Conservation (phyloP, 2,888 invertebrate species). For the Psococerastis gibbosa region DNA sequence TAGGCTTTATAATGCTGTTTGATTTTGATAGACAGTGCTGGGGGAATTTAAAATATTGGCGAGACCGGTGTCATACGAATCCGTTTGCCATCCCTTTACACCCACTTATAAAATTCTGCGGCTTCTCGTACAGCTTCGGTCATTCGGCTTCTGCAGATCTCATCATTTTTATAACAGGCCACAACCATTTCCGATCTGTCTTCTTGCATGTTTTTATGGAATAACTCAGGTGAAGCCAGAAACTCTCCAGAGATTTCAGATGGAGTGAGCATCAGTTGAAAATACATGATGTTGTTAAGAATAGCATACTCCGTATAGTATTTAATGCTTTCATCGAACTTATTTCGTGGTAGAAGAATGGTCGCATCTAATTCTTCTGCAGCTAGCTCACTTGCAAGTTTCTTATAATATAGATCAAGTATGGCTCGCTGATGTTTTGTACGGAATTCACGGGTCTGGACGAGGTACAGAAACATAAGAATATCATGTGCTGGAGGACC, state of each 20-base stretch:
- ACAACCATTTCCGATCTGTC: conserved; percentile 34
- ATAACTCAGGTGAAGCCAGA: conserved; percentile 1
- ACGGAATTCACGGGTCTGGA: background rate
- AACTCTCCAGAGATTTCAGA: background rate
- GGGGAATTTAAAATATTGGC: no score
- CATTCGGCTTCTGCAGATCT: conserved; percentile 30
- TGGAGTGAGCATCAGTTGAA: background rate
- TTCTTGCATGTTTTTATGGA: conserved; percentile 19
- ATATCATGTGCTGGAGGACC: conserved; percentile 46
- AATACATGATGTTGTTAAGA: background rate
- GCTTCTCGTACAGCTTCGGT: conserved; percentile 36
- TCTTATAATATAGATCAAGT: background rate
- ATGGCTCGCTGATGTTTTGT: background rate
- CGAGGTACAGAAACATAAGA: conserved; percentile 27
- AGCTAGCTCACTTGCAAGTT: background rate
- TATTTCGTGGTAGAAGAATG: background rate
- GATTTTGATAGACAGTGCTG: no score
- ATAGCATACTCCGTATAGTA: conserved; percentile 1
- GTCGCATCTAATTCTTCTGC: background rate
- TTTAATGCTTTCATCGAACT: background rate
- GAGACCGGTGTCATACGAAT: no score
- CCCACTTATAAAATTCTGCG: conserved; percentile 26
- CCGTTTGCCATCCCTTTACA: no score
- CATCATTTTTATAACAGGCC: conserved; percentile 32
- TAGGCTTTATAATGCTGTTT: no score